A percentile compares a stretch with the other conserved stretches of the same genome.
These are phyloP conservation scores for Pelusios castaneus DNA, from an alignment of 2,113 vertebrate genomes.

Conservation along the genomic window DNA sequence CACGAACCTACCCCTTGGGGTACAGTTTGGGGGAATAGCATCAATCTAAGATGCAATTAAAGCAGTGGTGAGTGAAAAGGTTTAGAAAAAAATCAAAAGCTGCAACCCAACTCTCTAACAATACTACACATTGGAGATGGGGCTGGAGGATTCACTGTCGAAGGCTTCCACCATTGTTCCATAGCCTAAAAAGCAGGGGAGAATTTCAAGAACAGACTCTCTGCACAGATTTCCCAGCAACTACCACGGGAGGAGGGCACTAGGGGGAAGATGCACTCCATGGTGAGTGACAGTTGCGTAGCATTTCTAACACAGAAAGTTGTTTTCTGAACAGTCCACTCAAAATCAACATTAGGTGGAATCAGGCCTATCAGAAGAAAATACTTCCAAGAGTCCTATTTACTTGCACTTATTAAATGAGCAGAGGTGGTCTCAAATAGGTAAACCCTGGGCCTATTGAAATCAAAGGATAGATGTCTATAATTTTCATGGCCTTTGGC, in stretches of 20 bases:
- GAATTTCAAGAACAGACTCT: background rate
- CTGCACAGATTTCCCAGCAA: background rate
- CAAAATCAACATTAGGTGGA: background rate
- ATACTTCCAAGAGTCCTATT: background rate
- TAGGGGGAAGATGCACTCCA: background rate
- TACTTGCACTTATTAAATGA: background rate
- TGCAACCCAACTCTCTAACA: background rate
- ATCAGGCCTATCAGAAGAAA: background rate
- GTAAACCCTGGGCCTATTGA: background rate
- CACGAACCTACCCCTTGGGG: too few species aligned
- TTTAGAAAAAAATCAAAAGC: background rate
- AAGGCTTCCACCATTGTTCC: background rate
- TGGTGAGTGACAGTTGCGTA: background rate
- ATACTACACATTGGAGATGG: accelerated
- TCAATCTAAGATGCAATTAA: too few species aligned
- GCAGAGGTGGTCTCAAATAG: background rate
- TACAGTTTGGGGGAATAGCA: too few species aligned
- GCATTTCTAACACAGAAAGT: background rate
- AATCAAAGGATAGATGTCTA: background rate
- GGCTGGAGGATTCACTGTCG: background rate
- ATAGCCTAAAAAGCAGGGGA: background rate
- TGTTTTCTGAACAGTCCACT: background rate
- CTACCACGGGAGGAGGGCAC: background rate
- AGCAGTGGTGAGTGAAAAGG: background rate
- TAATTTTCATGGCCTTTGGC: background rate